Conservation (phyloP, 2,888 invertebrate genomes). For the Schizaphis graminum region DNA sequence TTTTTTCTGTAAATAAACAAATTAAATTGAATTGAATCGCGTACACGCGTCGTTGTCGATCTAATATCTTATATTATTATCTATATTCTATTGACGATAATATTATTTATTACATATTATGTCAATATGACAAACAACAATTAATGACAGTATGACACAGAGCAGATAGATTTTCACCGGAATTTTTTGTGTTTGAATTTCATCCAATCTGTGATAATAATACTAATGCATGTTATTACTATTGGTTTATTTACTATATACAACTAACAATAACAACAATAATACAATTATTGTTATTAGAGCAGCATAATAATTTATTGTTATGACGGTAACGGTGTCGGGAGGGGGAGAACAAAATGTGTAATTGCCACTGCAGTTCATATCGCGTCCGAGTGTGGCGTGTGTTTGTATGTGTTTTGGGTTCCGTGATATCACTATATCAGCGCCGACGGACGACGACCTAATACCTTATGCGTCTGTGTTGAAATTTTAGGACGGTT, state of each 20-base stretch:
- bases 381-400: neutral
- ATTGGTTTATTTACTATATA: neutral
- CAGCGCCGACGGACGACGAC: neutral
- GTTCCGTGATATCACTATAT: conserved; percentile 14
- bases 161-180: neutral
- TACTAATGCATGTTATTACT: neutral
- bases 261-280: neutral
- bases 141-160: neutral
- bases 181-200: neutral
- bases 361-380: neutral
- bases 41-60: neutral
- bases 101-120: too few relatives aligned
- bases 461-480: neutral
- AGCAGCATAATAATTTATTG: neutral
- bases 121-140: neutral
- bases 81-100: neutral
- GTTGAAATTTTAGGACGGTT: neutral
- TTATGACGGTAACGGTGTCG: neutral
- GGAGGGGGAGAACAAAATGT: neutral
- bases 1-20: conserved; percentile 50
- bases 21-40: neutral
- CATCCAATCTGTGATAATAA: neutral
- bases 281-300: neutral
- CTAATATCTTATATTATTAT: neutral
- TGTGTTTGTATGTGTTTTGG: neutral